Base-by-base conservation (phyloP, 37 sponge, comb jelly and placozoan genomes). In the Spongilla lacustris region DNA sequence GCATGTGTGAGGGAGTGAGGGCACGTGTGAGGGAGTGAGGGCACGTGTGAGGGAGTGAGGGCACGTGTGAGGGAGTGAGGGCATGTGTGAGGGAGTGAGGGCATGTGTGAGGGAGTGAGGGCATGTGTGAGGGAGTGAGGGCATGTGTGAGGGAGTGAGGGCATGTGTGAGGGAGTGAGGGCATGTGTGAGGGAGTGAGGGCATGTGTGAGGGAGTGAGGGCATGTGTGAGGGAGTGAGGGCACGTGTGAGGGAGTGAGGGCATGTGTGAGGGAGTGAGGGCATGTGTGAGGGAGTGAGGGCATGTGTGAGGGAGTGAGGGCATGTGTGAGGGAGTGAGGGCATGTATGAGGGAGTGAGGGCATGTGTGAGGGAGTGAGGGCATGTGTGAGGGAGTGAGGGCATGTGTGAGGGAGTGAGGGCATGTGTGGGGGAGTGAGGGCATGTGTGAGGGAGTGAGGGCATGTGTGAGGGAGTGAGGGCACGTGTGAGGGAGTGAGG, bases 371-470 rank as follows among this genome's bases (percentile, higher is more conserved):
- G 71, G 71, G 71, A 72, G 73, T 17, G 73, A 72, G 73, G 29
- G 29, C 14, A 32, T 8, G 21, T 10, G 58, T n/a, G n/a, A 58
- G 58, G 21, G 12, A 17, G 19, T 6, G 58, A 19, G 12, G 58
- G 58, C 4, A 17, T 17, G 46, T 46, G 46, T 46, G n/a, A n/a
- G n/a, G 46, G 46, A 58, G 58, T 58, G 58, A 58, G 58, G 19
- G 19, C 21, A 58, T 6, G 58, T 58, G 58, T 1, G 14, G 58
- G n/a, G n/a, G n/a, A n/a, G n/a, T n/a, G n/a, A n/a, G n/a, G n/a
- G n/a, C n/a, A n/a, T n/a, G n/a, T 3, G 71, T 11, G 71, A 70
- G 71, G 28, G 71, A 70, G 71, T 25, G 71, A 70, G 71, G 71
- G 71, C 6, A 28, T 4, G 10, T 3, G 71, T 8, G 71, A 70